A percentile compares a stretch with the other conserved stretches of the same genome.
These are phyloP conservation scores for Conopomorpha cramerella DNA, from an alignment of 1,140 invertebrate species.

Conservation along the genomic window DNA sequence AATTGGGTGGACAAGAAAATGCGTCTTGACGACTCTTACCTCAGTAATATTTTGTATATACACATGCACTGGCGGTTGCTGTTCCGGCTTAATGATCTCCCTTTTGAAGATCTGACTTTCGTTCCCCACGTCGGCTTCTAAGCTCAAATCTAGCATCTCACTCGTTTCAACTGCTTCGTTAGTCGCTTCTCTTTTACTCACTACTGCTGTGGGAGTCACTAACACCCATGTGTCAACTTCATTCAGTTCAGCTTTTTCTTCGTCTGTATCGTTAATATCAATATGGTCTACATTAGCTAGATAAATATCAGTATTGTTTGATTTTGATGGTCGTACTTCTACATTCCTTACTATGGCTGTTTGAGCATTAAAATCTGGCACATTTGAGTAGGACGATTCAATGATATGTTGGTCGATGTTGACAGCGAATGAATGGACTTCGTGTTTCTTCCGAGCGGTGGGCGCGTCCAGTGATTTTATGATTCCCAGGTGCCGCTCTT, in stretches of 20 bases:
- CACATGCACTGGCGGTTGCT: slow-evolving; percentile 52
- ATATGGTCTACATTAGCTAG: slow-evolving; percentile 3
- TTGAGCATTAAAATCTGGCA: slow-evolving; percentile 10
- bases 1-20: too few species aligned
- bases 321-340: background rate
- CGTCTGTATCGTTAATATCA: slow-evolving; percentile 17
- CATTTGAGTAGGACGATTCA: slow-evolving; percentile 13
- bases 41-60: slow-evolving; percentile 58
- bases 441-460: slow-evolving; percentile 42
- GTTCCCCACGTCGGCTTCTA: slow-evolving; percentile 33
- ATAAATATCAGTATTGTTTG: too few species aligned
- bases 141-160: slow-evolving; percentile 31
- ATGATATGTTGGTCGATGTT: slow-evolving; percentile 32
- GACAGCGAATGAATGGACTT: slow-evolving; percentile 44
- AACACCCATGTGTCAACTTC: slow-evolving; percentile 37
- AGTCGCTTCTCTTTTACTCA: slow-evolving; percentile 31
- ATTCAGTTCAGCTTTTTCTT: background rate
- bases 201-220: slow-evolving; percentile 26
- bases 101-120: slow-evolving; percentile 42
- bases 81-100: slow-evolving; percentile 47
- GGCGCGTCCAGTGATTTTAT: slow-evolving; percentile 48
- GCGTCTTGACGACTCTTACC: too few species aligned
- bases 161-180: slow-evolving; percentile 10
- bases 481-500: slow-evolving; percentile 72
- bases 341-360: background rate